Evolutionary conservation across 2,797 vertebrate species (phyloP).

Genomic region (Pristis pectinata): DNA sequence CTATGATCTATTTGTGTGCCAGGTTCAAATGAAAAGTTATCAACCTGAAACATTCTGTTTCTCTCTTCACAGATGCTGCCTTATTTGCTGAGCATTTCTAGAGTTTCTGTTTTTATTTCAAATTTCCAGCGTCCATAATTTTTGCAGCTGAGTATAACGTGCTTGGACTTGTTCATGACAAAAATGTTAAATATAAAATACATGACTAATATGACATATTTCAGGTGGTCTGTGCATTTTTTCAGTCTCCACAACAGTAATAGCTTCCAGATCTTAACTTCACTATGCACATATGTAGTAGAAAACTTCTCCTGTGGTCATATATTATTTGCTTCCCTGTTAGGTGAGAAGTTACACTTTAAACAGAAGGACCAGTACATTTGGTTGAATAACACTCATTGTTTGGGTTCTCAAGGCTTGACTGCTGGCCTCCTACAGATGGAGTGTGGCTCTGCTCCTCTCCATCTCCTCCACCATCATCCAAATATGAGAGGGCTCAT

Average conservation of each 20-base stretch:
- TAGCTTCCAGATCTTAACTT: neutral
- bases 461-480: too few species aligned
- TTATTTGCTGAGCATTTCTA: neutral
- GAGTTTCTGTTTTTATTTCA: neutral
- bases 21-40: neutral
- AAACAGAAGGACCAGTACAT: neutral
- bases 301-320: neutral
- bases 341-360: neutral
- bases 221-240: neutral
- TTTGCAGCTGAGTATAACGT: neutral
- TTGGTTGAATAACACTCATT: too few species aligned
- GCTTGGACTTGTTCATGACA: neutral
- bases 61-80: too few species aligned
- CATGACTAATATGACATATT: neutral
- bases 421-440: too few species aligned
- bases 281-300: neutral
- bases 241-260: neutral
- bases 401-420: too few species aligned
- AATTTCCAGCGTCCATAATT: too few species aligned
- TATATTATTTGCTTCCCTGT: too few species aligned
- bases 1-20: neutral
- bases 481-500: too few species aligned
- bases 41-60: too few species aligned
- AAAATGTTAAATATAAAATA: neutral
- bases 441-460: too few species aligned